A percentile compares a stretch with the other conserved stretches of the same genome.
Conservation (phyloP, 2,113 vertebrate genomes). For the Hoplias malabaricus region DNA sequence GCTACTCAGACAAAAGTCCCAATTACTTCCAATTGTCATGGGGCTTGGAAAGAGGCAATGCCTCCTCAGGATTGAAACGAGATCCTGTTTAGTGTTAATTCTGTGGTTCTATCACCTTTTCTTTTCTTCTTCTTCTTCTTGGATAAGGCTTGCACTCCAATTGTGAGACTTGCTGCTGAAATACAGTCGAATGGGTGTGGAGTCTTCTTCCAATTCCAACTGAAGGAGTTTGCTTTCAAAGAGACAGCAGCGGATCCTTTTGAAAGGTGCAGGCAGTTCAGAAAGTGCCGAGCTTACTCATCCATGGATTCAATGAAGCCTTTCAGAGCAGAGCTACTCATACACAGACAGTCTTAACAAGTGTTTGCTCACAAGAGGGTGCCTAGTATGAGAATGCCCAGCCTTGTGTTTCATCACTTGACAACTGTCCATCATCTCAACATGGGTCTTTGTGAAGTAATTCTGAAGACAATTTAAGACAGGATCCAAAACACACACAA, state of each 20-base stretch:
- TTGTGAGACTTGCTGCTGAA: constrained; percentile 41
- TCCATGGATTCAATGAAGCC: constrained; percentile 63
- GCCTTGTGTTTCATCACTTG: constrained; percentile 46
- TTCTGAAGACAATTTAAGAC: constrained; percentile 49
- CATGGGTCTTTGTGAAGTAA: constrained; percentile 52
- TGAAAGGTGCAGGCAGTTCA: constrained; percentile 42
- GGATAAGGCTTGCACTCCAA: constrained; percentile 44
- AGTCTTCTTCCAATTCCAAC: constrained; percentile 41
- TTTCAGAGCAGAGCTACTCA: constrained; percentile 58
- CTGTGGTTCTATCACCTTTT: constrained; percentile 52
- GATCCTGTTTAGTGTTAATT: constrained; percentile 54
- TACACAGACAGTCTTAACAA: constrained; percentile 56
- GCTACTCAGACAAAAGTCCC: constrained; percentile 52
- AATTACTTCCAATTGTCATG: constrained; percentile 54
- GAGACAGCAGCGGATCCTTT: constrained; percentile 45
- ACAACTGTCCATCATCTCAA: constrained; percentile 59
- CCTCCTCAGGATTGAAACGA: constrained; percentile 51
- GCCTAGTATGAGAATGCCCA: constrained; percentile 34
- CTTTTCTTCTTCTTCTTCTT: constrained; percentile 31
- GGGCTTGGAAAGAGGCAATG: constrained; percentile 30
- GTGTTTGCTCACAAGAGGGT: constrained; percentile 64
- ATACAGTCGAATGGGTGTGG: constrained; percentile 46
- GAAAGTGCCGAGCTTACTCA: constrained; percentile 44
- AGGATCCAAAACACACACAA: constrained; percentile 22
- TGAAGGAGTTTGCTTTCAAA: constrained; percentile 52